A percentile compares a stretch with the other conserved stretches of the same genome.
phyloP scores from a whole-genome alignment of 2,113 vertebrate species.

The Microtus oregoni region DNA sequence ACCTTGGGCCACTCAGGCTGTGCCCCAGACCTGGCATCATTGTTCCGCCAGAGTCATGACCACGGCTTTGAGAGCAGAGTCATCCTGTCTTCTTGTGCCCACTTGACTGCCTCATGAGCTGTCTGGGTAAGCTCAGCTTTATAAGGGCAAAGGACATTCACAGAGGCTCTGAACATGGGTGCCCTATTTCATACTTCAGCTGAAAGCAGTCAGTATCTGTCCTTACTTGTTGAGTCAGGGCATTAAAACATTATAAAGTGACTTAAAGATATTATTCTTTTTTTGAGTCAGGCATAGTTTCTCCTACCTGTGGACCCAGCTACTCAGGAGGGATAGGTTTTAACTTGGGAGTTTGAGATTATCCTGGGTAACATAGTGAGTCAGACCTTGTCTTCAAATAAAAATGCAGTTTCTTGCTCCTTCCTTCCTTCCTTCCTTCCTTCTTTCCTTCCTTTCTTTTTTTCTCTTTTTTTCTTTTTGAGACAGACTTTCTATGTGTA shows the following conservation, averaged over 20 bases:
- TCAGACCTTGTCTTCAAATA: neutral
- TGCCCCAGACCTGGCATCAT: neutral
- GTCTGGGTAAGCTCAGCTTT: neutral
- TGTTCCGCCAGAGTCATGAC: neutral
- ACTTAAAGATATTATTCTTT: neutral
- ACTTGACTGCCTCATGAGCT: neutral
- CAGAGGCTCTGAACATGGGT: neutral
- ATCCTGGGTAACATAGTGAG: neutral
- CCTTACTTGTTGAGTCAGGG: neutral
- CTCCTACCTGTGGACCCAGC: neutral
- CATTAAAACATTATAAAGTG: neutral
- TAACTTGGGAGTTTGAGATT: neutral
- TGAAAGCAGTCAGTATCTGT: neutral
- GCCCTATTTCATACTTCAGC: neutral
- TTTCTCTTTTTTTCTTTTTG: neutral
- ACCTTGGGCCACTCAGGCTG: neutral
- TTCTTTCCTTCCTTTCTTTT: too few relatives aligned
- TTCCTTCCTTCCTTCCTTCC: too few relatives aligned
- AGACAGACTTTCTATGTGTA: neutral
- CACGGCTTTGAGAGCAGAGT: neutral
- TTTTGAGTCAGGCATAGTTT: neutral
- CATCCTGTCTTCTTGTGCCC: neutral
- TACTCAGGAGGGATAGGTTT: neutral
- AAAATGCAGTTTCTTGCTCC: neutral
- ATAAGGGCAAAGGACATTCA: neutral